phyloP scores from a whole-genome alignment of 1,140 invertebrate species.

The Forficula auricularia region DNA sequence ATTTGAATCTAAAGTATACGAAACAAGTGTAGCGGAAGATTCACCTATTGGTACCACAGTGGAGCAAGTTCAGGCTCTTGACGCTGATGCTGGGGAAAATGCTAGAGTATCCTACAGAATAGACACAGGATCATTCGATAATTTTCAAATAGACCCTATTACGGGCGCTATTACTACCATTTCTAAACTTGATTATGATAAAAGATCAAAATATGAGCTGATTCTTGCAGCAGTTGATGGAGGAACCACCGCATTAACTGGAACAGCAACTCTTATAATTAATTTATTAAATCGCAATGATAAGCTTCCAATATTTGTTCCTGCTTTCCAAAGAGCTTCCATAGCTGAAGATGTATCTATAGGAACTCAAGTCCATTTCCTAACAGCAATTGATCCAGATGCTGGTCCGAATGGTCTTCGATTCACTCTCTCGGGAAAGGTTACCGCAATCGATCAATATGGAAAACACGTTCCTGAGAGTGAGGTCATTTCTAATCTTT shows the following conservation, averaged over 20 bases:
- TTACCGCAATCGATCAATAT: conserved; percentile 62
- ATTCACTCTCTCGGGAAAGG: conserved; percentile 51
- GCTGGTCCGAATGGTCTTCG: conserved; percentile 45
- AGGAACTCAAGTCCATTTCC: conserved; percentile 50
- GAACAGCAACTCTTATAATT: conserved; percentile 58
- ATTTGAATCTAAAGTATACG: conserved; percentile 56
- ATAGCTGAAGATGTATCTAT: conserved; percentile 55
- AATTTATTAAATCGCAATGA: conserved; percentile 74
- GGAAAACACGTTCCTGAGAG: conserved; percentile 47
- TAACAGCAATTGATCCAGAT: conserved; percentile 69
- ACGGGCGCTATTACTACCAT: conserved; percentile 60
- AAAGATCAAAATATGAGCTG: conserved; percentile 54
- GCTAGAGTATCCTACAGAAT: conserved; percentile 63
- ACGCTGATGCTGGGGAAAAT: conserved; percentile 69
- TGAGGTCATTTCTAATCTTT: conserved; percentile 17
- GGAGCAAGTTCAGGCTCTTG: conserved; percentile 49
- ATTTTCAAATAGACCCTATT: conserved; percentile 58
- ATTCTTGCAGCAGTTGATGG: conserved; percentile 64
- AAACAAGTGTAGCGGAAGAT: conserved; percentile 55
- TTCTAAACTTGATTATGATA: conserved; percentile 65
- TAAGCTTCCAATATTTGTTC: conserved; percentile 71
- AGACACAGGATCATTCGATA: conserved; percentile 65
- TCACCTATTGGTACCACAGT: conserved; percentile 51
- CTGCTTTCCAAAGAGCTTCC: conserved; percentile 54
- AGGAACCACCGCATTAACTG: conserved; percentile 59